Conservation (phyloP, 2,797 vertebrate species). For the Crenichthys baileyi region DNA sequence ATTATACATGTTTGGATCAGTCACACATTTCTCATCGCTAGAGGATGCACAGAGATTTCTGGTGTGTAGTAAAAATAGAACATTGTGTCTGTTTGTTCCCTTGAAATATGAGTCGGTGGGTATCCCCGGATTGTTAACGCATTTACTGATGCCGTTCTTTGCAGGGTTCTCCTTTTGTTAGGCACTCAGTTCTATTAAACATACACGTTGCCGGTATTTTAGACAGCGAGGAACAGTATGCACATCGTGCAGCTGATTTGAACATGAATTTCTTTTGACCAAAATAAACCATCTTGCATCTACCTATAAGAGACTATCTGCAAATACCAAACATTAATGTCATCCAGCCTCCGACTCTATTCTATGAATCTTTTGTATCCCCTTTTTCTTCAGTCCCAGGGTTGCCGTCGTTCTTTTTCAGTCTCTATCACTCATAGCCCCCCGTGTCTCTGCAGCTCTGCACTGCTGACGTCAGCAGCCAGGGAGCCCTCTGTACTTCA, state of each 20-base stretch:
- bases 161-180: slow-evolving; percentile 71
- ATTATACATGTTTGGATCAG: slow-evolving; percentile 21
- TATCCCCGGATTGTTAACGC: slow-evolving; percentile 67
- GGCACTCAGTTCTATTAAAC: slow-evolving; percentile 53
- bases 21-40: background rate
- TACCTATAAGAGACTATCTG: slow-evolving; percentile 45
- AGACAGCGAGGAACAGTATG: slow-evolving; percentile 46
- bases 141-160: slow-evolving; percentile 75
- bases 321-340: slow-evolving; percentile 54
- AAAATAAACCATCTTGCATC: slow-evolving; percentile 64
- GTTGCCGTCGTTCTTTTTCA: slow-evolving; percentile 22
- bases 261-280: slow-evolving; percentile 39
- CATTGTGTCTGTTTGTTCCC: background rate
- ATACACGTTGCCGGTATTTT: slow-evolving; percentile 63
- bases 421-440: slow-evolving; percentile 38
- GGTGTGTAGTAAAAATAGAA: slow-evolving; percentile 14
- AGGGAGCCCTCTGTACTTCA: slow-evolving; percentile 85
- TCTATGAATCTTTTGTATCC: slow-evolving; percentile 35
- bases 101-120: slow-evolving; percentile 62
- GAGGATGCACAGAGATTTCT: slow-evolving; percentile 9
- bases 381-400: slow-evolving; percentile 44
- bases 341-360: slow-evolving; percentile 29
- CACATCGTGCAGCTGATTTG: slow-evolving; percentile 31
- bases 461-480: slow-evolving; percentile 82
- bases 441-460: slow-evolving; percentile 75